Base-by-base conservation (phyloP, 2,888 invertebrate species). In the Euplagia quadripunctaria region DNA sequence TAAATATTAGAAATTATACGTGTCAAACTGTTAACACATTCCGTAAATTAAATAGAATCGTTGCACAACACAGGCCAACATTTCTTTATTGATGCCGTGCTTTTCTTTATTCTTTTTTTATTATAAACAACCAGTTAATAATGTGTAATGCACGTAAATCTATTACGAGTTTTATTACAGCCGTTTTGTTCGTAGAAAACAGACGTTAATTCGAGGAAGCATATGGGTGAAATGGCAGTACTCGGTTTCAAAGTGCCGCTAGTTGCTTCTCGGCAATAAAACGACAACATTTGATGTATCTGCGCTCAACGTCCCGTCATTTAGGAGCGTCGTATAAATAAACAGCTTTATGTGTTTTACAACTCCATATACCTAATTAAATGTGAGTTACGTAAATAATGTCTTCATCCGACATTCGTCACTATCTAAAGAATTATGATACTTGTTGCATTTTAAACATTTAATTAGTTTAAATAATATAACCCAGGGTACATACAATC, bases 141-240 rank as follows among this genome's bases (percentile, higher is more conserved):
- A 92, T 91, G 92, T 93, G 94, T 92, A 90, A 94, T 92, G 91
- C 89, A 85, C 82, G 80, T 85, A 89, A 89, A 91, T 91, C 91
- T 93, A 92, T 89, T 90, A 89, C 86, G 86, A 87, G 92, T 91
- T 96, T 96, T 94, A 95, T 89, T 93, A 92, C 90, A 86, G 93
- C 83, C 88, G 91, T 94, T 94, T 93, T 92, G 88, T 95, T 95
- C 94, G 92, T 89, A 91, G 95, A 95, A 95, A 95, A 94, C 95
- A 96, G 94, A 95, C 94, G 91, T 94, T 90, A 93, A 90, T 96
- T 95, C 95, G 91, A 94, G 95, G 95, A 96, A 95, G 91, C 95
- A 95, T 94, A 93, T 96, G 95, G 93, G 89, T 88, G 91, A 90
- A 92, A 94, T 93, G 94, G 93, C 92, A 93, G 94, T 95, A 88